Evolutionary conservation across 2,113 vertebrate species (phyloP).

Genomic region (Loxodonta africana): DNA sequence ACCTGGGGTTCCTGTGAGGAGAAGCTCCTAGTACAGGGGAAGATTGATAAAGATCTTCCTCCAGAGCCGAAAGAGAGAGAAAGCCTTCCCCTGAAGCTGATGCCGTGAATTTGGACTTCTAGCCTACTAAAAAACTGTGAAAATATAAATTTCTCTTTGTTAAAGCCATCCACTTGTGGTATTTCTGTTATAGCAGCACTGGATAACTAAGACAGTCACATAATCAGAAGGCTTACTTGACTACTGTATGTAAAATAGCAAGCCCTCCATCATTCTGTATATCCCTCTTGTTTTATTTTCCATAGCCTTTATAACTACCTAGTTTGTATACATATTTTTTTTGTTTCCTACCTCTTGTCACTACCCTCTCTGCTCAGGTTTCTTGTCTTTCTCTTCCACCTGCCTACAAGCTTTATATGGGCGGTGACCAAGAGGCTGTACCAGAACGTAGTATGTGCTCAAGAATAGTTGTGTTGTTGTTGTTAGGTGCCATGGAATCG

Average conservation of each 20-base stretch:
- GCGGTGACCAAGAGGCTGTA: neutral
- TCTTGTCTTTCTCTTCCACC: neutral
- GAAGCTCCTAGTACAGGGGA: too few species aligned
- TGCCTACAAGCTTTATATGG: neutral
- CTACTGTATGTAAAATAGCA: neutral
- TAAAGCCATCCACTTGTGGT: too few species aligned
- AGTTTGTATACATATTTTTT: neutral
- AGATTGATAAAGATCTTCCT: too few species aligned
- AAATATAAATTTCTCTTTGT: too few species aligned
- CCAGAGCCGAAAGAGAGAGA: too few species aligned
- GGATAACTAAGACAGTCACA: neutral
- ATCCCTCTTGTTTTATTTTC: neutral
- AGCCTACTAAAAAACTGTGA: too few species aligned
- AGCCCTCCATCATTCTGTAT: neutral
- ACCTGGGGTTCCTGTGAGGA: too few species aligned
- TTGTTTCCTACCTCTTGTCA: neutral
- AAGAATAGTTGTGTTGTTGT: neutral
- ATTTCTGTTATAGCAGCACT: too few species aligned
- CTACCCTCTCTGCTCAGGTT: neutral
- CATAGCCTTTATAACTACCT: neutral
- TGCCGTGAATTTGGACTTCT: too few species aligned
- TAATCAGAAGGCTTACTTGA: neutral
- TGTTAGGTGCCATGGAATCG: too few species aligned
- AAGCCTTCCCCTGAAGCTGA: too few species aligned
- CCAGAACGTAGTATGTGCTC: neutral